Base-by-base conservation (phyloP, 2,888 invertebrate species). In the Pyrocoelia pectoralis region DNA sequence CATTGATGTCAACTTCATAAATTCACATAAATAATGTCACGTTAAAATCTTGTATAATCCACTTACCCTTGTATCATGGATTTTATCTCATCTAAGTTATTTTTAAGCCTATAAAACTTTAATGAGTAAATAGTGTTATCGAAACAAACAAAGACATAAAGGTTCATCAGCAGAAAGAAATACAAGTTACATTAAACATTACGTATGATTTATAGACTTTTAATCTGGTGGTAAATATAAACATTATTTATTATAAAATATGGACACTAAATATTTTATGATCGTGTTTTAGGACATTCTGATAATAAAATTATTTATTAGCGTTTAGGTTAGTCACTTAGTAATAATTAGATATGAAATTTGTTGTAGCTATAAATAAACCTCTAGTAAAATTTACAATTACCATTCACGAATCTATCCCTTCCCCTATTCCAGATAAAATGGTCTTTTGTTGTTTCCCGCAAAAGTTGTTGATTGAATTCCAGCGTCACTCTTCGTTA, bases 191-290 rank as follows among this genome's bases (percentile, higher is more conserved):
- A 71, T 74, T 72, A 68, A 70, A 73, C 72, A 76, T 77, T 76
- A 75, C 74, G 70, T 69, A 71, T 78, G 77, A 79, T 79, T 78
- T 78, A 79, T 73, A 72, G 69, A 72, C 71, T 74, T 76, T 77
- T 77, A 79, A 78, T 77, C 76, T 76, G 66, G 65, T 75, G 75
- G 76, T 78, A 78, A 78, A 77, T 77, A 76, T 74, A 76, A 77
- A 77, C 77, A 78, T 78, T 79, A 77, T 77, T 78, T 78, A 78
- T 76, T 72, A 73, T 79, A 77, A 79, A 76, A 76, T 78, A 78
- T 75, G 75, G 70, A 69, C 77, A 75, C 77, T 79, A 78, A 77
- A 74, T 73, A 76, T 76, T 79, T 79, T 78, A 79, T 74, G 71
- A 72, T 73, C 70, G 73, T 75, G 75, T 78, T 78, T 78, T 75